phyloP scores from a whole-genome alignment of 2,113 vertebrate species.

The Colossoma macropomum region DNA sequence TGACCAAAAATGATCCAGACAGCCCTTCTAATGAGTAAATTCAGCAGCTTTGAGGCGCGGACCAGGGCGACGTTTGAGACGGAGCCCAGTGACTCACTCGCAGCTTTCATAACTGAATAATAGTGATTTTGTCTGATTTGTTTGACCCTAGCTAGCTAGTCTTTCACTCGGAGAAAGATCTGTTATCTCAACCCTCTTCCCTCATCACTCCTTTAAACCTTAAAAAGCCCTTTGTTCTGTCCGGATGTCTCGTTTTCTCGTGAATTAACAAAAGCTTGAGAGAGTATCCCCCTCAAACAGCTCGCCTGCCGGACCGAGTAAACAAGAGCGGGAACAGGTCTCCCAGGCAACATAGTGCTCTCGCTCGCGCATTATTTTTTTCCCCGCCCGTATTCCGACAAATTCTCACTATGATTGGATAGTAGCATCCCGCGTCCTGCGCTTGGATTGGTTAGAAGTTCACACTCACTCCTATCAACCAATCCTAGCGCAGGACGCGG shows the following conservation, averaged over 20 bases:
- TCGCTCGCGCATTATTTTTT: background rate
- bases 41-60: too few relatives aligned
- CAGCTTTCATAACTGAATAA: background rate
- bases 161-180: background rate
- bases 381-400: background rate
- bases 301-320: background rate
- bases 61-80: background rate
- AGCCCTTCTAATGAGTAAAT: too few relatives aligned
- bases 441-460: background rate
- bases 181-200: background rate
- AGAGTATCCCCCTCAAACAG: slow-evolving; percentile 19
- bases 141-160: background rate
- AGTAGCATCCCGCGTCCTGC: background rate
- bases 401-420: background rate
- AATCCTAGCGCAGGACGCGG: background rate
- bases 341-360: slow-evolving; percentile 4
- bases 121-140: background rate
- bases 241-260: slow-evolving; percentile 47
- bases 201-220: background rate
- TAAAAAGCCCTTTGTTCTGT: background rate
- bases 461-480: background rate
- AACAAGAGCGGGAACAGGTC: slow-evolving; percentile 22
- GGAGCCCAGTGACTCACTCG: background rate
- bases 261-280: slow-evolving; percentile 49
- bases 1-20: too few relatives aligned